phyloP scores from a whole-genome alignment of 2,888 invertebrate genomes.

The Drosophila peninsularis region DNA sequence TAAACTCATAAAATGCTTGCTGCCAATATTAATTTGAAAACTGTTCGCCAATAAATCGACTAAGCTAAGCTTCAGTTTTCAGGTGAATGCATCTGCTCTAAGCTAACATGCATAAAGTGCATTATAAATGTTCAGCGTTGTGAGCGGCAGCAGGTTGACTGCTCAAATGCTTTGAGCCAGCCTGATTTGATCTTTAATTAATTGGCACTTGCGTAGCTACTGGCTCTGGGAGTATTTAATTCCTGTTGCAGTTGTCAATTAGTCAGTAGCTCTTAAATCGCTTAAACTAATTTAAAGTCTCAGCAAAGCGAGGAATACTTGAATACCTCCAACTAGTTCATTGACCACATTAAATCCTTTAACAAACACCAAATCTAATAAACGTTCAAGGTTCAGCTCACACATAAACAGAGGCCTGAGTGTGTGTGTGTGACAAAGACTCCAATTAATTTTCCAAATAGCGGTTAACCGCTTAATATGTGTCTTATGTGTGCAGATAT shows the following conservation, averaged over 20 bases:
- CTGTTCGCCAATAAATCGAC: background rate
- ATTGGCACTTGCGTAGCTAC: slow-evolving; percentile 12
- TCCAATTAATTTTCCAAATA: slow-evolving; percentile 70
- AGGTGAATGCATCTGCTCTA: slow-evolving; percentile 7
- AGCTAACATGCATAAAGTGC: slow-evolving; percentile 17
- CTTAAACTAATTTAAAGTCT: slow-evolving; percentile 15
- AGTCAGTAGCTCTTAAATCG: slow-evolving; percentile 16
- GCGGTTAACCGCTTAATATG: slow-evolving; percentile 65
- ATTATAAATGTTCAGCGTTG: slow-evolving; percentile 18
- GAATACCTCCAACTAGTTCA: slow-evolving; percentile 4
- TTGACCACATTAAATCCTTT: slow-evolving; percentile 30
- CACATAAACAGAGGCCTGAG: slow-evolving; percentile 14
- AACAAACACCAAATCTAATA: slow-evolving; percentile 38
- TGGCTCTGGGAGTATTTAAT: background rate
- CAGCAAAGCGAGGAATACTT: slow-evolving; percentile 10
- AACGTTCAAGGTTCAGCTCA: slow-evolving; percentile 19
- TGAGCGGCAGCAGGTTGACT: slow-evolving; percentile 2
- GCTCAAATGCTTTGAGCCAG: slow-evolving; percentile 5
- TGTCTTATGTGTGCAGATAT: slow-evolving; percentile 27
- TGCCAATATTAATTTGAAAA: slow-evolving; percentile 3
- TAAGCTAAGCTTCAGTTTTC: background rate
- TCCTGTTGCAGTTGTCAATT: slow-evolving; percentile 14
- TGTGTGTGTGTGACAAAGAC: slow-evolving; percentile 33
- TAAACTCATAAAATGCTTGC: background rate
- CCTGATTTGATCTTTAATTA: slow-evolving; percentile 16